Percentiles rank a stretch among this genome's conserved stretches.
Conservation (phyloP, 2,113 vertebrate genomes). For the Ceyx melanurus region DNA sequence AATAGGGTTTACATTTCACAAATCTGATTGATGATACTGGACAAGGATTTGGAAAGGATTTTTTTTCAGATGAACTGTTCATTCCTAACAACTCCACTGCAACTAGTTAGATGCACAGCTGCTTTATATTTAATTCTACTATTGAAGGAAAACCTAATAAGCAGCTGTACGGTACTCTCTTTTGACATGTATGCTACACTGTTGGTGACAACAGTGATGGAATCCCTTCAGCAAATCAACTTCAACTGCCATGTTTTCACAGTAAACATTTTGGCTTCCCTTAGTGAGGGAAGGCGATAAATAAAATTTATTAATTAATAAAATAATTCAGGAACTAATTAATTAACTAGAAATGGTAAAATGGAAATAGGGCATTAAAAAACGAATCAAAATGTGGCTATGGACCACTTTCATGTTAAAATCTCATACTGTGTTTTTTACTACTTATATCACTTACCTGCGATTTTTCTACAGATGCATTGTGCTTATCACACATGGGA, state of each 20-base stretch:
- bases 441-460: conserved; percentile 80
- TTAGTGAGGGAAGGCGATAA: background rate
- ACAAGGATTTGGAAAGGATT: background rate
- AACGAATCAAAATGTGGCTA: background rate
- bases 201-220: background rate
- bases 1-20: background rate
- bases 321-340: background rate
- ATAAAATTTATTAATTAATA: too few relatives aligned
- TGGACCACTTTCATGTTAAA: background rate
- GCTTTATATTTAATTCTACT: background rate
- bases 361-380: background rate
- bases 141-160: background rate
- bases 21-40: background rate
- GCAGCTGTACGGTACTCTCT: background rate
- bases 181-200: background rate
- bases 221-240: background rate
- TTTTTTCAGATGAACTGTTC: background rate
- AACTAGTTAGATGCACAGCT: background rate
- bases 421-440: background rate
- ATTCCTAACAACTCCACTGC: background rate
- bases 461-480: conserved; percentile 96
- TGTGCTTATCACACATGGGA: conserved; percentile 99
- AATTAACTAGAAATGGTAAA: background rate
- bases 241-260: background rate
- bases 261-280: background rate